Evolutionary conservation across 2,797 vertebrate species (phyloP), one percentile per base, ranked within the genome.

Genomic region (Sibirionetta formosa): DNA sequence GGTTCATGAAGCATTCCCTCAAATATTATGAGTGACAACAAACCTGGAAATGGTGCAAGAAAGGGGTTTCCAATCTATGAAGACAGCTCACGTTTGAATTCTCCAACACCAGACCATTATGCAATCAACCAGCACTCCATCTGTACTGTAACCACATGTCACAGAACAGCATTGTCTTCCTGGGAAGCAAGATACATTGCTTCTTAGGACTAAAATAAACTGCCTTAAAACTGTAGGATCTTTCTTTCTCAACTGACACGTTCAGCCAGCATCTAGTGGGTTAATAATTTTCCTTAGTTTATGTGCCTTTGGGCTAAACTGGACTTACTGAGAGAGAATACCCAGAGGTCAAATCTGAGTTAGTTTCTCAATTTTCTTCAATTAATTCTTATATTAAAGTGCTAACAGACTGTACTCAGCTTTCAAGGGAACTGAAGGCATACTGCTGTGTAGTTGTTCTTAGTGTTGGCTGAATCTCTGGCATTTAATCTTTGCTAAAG

Each of bases 21-120:
- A 83, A 89, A 97, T 97, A 97, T 97, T 95, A 97, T 96, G 96
- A 97, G 93, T 96, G 97, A 97, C 96, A 97, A 97, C 84, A 95
- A 97, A 96, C 90, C 86, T 97, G 95, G 91, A 97, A 96, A 93
- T 63, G 40, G 93, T 95, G 95, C 82, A 97, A 95, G 84, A 92
- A 97, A 96, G 94, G 84, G 4, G 0, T n/a, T 96, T 93, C 86
- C 89, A 92, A 86, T 88, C 88, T 92, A 93, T 54, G 79, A 93
- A 97, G 96, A 90, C 91, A 97, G 91, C 68, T 94, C 80, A 86
- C 0, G 6, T 97, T 95, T 96, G 93, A 94, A 91, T 91, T 93
- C 90, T 96, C 51, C 89, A 95, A 63, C 79, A 92, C 79, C 66
- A 92, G 92, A 88, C 86, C 77, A 72, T 95, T 97, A 94, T 93